These are phyloP conservation scores for Pelmatolapia mariae DNA, from an alignment of 2,113 vertebrate species.

Conservation along the genomic window DNA sequence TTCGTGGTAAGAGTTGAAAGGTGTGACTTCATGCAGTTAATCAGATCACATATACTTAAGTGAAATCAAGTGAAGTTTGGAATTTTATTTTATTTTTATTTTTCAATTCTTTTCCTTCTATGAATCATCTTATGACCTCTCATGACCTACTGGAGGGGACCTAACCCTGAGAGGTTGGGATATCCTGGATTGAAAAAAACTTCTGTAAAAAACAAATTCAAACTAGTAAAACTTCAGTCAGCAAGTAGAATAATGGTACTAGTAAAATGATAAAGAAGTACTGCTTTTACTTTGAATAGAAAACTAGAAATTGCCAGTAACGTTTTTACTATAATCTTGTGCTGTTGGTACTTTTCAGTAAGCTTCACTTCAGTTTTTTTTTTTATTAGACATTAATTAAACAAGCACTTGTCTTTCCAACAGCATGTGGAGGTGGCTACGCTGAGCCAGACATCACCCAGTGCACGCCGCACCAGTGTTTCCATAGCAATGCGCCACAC, in stretches of 20 bases:
- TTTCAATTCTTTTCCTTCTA: not conserved
- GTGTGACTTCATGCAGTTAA: conserved; percentile 3
- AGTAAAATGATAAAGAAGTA: not conserved
- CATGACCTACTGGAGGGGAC: not conserved
- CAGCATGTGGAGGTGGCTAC: conserved; percentile 79
- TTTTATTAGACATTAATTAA: fast-evolving
- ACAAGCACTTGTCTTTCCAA: not conserved
- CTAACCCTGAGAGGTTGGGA: not conserved
- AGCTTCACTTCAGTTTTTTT: not conserved
- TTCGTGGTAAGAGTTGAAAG: conserved; percentile 60
- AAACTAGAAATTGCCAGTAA: fast-evolving
- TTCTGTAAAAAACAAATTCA: not conserved
- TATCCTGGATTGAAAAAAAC: not conserved
- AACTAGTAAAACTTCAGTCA: not conserved
- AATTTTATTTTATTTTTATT: not conserved
- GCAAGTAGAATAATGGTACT: not conserved
- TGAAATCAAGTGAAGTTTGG: not conserved
- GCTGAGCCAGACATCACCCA: conserved; percentile 81
- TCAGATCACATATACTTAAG: not conserved
- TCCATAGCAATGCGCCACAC: conserved; percentile 77
- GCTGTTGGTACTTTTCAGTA: not conserved
- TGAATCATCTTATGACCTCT: not conserved
- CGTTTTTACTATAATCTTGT: not conserved
- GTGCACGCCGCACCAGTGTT: conserved; percentile 81
- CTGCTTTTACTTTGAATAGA: not conserved